phyloP scores from a whole-genome alignment of 1,140 invertebrate species.

The Conus ventricosus region DNA sequence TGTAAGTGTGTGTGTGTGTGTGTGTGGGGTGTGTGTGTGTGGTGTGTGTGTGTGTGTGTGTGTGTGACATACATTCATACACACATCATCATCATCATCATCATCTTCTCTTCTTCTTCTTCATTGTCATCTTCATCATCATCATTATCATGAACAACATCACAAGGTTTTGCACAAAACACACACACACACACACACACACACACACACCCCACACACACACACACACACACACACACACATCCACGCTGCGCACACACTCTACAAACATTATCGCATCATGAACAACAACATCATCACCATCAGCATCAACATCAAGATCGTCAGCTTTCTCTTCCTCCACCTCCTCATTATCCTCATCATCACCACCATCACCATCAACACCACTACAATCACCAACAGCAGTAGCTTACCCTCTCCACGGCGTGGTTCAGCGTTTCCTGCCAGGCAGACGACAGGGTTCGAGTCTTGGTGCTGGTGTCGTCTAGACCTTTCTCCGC shows the following conservation, averaged over 20 bases:
- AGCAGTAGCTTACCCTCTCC: constrained; percentile 82
- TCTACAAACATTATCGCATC: too few relatives aligned
- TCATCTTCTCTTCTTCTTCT: too few relatives aligned
- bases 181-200: too few relatives aligned
- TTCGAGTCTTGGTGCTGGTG: constrained; percentile 81
- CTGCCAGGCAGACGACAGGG: constrained; percentile 96
- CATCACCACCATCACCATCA: not conserved
- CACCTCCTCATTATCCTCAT: not conserved
- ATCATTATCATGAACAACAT: not conserved
- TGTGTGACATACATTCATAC: too few relatives aligned
- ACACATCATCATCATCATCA: not conserved
- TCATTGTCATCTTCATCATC: constrained; percentile 1
- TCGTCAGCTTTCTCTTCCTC: not conserved
- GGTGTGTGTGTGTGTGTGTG: too few relatives aligned
- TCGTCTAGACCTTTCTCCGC: constrained; percentile 81
- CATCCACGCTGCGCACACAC: too few relatives aligned
- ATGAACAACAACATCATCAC: too few relatives aligned
- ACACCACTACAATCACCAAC: too few relatives aligned
- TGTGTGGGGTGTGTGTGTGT: too few relatives aligned
- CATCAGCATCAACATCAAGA: not conserved
- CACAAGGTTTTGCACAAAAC: not conserved
- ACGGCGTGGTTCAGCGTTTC: constrained; percentile 98
- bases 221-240: too few relatives aligned
- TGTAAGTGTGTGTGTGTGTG: too few relatives aligned
- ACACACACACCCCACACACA: too few relatives aligned